A percentile compares a stretch with the other conserved stretches of the same genome.
phyloP scores from a whole-genome alignment of 2,888 invertebrate genomes.

The Leptopterna dolabrata region DNA sequence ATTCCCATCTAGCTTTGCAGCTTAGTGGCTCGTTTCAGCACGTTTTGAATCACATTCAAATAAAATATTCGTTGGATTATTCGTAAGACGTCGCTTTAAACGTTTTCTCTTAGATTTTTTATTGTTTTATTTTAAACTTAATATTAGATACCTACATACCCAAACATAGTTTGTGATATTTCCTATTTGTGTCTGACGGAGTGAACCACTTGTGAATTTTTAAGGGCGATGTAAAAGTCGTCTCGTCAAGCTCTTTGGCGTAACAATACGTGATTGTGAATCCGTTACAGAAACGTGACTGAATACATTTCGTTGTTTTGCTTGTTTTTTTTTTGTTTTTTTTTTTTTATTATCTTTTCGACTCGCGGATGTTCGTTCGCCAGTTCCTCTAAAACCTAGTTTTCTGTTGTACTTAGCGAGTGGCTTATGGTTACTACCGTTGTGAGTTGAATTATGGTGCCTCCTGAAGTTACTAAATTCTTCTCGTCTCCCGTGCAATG shows the following conservation, averaged over 20 bases:
- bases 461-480: not conserved
- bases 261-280: not conserved
- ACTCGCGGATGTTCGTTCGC: no score
- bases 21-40: not conserved
- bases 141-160: no score
- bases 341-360: no score
- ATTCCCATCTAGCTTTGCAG: not conserved
- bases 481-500: not conserved
- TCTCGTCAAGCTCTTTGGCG: not conserved
- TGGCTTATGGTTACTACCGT: not conserved
- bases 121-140: no score
- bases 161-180: no score
- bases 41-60: not conserved
- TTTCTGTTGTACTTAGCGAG: no score
- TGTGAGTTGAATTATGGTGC: not conserved
- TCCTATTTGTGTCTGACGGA: no score
- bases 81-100: not conserved
- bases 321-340: no score
- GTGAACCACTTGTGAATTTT: no score
- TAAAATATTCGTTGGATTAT: not conserved
- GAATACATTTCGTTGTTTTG: not conserved
- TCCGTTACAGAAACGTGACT: not conserved
- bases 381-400: no score
- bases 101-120: no score
- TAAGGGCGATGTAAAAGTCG: not conserved